Evolutionary conservation across 2,888 invertebrate species (phyloP), one percentile per base, ranked within the genome.

Genomic region (Pandemis heparana): DNA sequence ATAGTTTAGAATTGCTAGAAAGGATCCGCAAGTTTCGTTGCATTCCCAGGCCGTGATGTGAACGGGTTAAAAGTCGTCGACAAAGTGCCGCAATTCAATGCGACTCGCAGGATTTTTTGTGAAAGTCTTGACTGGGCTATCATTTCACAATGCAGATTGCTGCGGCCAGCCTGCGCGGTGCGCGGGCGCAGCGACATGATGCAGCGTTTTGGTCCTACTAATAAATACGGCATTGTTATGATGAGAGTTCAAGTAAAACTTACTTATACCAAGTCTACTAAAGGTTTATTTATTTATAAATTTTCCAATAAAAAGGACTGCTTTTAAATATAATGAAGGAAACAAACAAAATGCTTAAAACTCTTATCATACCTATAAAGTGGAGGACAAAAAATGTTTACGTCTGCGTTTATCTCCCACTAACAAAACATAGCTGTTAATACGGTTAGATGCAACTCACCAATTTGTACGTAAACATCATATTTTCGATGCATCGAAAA

Each of bases 381-480:
- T 14, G 0, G 7, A 67, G 59, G 70, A 70, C 70, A 74, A 74
- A 74, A 74, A 70, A 70, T 61, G 60, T 74, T 74, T 60, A 61
- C 64, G 16, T 64, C 51, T 7, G 38, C 38, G 16, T 60, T 85
- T 85, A 85, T 86, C 83, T 83, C 76, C 78, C 78, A 86, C 86
- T 88, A 87, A 88, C 86, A 83, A 84, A 85, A 86, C 82, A 82
- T 79, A 81, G 65, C 77, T 76, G 82, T 81, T 89, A 89, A 89
- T 86, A 87, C 84, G 83, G 84, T 86, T 86, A 85, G 85, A 84
- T 78, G 78, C 79, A 77, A 79, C 85, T 82, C 82, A 86, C 87
- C 90, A 92, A 92, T 93, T 92, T 92, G 92, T 92, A 87, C 80
- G 83, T 85, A 90, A 92, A 90, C 85, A 88, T 87, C 78, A 81